Base-by-base conservation (phyloP, 2,888 invertebrate genomes). In the Phengaris arion region DNA sequence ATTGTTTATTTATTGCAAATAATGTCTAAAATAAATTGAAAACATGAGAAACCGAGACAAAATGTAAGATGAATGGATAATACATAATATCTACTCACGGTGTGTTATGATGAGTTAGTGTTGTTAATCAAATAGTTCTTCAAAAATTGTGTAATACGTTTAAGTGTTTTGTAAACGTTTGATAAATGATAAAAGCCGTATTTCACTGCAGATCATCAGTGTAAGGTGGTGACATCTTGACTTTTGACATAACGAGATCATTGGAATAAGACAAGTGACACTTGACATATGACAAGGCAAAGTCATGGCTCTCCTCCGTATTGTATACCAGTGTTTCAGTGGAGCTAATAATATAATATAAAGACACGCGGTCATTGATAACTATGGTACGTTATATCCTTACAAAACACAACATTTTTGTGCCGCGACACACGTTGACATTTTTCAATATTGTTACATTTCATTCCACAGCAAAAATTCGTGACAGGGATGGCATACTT, bases 1-100 rank as follows among this genome's bases (percentile, higher is more conserved):
- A 64, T 15, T 64, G 64, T 35, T 6, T 45, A 45, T 64, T 64
- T 45, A 6, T 45, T 64, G 10, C 10, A 64, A 6, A 35, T 22
- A 52, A 10, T 10, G 64, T 35, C 35, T 45, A 12, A 35, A 64
- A 35, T 12, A 13, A 64, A 64, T 48, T 48, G 7, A 48, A 51
- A 51, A 51, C 10, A 22, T 70, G 22, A 13, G 54, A 72, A 72
- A 72, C 72, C 35, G 45, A 52, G 12, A 72, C 54, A 35, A 72
- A 72, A 72, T 52, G 70, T 70, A 51, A 70, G 51, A 70, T 54
- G 15, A 72, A 72, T 72, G 54, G 22, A 35, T n/a, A 35, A 54
- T 35, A 72, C 10, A 64, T 45, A 64, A 54, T 35, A 54, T 72
- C 72, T 72, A 72, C 72, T 72, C 72, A 72, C 72, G 54, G 72